Conservation (phyloP, 2,888 invertebrate species). For the Epistrophella euchroma region DNA sequence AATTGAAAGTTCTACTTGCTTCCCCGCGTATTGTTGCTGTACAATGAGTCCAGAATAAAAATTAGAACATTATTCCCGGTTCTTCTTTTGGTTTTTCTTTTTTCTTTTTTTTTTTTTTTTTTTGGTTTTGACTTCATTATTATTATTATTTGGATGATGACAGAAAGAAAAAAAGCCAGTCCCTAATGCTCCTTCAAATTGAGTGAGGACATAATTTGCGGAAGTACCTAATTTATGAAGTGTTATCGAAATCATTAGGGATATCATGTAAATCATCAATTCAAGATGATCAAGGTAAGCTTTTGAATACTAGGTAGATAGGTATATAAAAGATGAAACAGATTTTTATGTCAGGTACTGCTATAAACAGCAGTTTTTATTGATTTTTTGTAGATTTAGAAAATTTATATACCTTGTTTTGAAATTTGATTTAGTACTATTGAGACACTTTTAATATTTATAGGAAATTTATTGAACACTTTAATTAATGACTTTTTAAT, state of each 20-base stretch:
- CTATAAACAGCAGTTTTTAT: not conserved
- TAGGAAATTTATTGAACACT: not conserved
- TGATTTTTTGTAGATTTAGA: not conserved
- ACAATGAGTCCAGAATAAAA: constrained; percentile 65
- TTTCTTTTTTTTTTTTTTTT: not conserved
- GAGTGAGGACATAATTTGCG: constrained; percentile 66
- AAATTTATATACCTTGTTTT: not conserved
- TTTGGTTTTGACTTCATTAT: constrained; percentile 54
- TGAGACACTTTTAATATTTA: not conserved
- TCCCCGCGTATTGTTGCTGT: constrained; percentile 41
- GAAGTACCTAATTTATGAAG: constrained; percentile 66
- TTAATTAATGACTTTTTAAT: not conserved
- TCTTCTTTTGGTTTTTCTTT: constrained; percentile 9
- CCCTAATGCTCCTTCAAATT: constrained; percentile 60
- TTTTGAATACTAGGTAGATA: constrained; percentile 13
- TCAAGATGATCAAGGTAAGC: constrained; percentile 43
- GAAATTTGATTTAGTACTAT: not conserved
- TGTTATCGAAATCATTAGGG: constrained; percentile 68
- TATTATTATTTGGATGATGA: constrained; percentile 42
- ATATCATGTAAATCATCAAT: constrained; percentile 65
- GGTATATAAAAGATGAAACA: not conserved
- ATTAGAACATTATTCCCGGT: constrained; percentile 62
- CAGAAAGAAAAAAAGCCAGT: constrained; percentile 34
- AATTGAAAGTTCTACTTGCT: constrained; percentile 59
- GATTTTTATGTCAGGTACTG: not conserved